These are phyloP conservation scores for Condylura cristata DNA, from an alignment of 2,113 vertebrate genomes.

Conservation along the genomic window DNA sequence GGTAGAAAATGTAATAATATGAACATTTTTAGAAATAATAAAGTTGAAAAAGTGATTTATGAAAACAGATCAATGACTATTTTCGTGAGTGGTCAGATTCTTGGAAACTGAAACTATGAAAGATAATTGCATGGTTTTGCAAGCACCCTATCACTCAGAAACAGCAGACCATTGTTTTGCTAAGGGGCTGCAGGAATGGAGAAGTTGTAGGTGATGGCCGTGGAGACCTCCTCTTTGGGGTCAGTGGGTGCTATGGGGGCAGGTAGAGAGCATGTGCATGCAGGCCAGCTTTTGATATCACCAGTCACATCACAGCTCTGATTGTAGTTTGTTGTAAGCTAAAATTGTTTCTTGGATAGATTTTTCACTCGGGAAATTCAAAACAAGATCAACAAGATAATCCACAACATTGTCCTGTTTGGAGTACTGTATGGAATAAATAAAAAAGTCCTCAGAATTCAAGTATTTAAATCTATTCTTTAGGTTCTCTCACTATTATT, in stretches of 20 bases:
- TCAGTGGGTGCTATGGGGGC: neutral
- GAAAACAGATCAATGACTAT: neutral
- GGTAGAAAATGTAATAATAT: neutral
- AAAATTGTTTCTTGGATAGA: conserved; percentile 12
- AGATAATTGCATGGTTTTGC: neutral
- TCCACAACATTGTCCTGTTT: neutral
- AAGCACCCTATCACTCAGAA: neutral
- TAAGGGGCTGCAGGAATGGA: neutral
- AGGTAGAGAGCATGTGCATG: fast-evolving
- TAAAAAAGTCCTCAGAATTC: neutral
- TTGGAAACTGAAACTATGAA: neutral
- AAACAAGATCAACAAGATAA: conserved; percentile 25
- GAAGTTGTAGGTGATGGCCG: conserved; percentile 18
- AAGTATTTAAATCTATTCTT: conserved; percentile 16
- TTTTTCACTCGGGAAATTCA: conserved; percentile 22
- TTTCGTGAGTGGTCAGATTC: conserved; percentile 25
- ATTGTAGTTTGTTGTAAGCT: neutral
- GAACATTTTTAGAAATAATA: conserved; percentile 25
- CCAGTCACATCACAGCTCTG: neutral
- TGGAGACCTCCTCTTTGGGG: conserved; percentile 21
- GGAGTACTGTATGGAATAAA: neutral
- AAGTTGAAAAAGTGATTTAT: neutral
- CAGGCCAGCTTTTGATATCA: neutral
- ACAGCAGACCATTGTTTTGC: conserved; percentile 8
- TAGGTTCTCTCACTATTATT: no score